A percentile compares a stretch with the other conserved stretches of the same genome.
phyloP scores from a whole-genome alignment of 2,113 vertebrate genomes.

The Tympanuchus pallidicinctus region DNA sequence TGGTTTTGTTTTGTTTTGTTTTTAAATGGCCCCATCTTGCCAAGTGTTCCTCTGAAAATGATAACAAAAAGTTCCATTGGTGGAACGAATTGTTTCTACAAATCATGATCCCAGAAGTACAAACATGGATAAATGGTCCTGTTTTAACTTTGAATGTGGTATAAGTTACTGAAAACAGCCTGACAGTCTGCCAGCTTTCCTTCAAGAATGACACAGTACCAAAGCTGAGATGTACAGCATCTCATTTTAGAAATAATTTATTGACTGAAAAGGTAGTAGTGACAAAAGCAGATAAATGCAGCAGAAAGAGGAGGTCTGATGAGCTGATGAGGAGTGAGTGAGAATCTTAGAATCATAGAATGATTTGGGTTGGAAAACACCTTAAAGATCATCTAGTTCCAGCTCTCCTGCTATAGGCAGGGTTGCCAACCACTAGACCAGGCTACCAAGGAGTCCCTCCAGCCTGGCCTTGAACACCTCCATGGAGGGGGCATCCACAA shows the following conservation, averaged over 20 bases:
- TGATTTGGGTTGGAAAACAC: too few species aligned
- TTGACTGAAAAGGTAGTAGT: conserved; percentile 28
- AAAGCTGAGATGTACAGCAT: not conserved
- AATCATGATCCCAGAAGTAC: conserved; percentile 60
- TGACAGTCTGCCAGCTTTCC: conserved; percentile 67
- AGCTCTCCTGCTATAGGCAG: too few species aligned
- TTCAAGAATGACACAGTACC: conserved; percentile 66
- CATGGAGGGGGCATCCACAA: too few species aligned
- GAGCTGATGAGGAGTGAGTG: fast-evolving
- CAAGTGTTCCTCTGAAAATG: conserved; percentile 56
- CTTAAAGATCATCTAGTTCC: too few species aligned
- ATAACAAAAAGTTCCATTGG: conserved; percentile 68
- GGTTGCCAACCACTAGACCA: too few species aligned
- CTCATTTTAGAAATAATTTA: conserved; percentile 15
- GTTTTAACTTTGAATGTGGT: conserved; percentile 57
- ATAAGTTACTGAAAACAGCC: conserved; percentile 70
- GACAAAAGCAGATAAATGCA: not conserved
- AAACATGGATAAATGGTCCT: conserved; percentile 73
- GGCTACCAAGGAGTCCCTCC: too few species aligned
- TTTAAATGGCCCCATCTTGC: not conserved
- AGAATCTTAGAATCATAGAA: too few species aligned
- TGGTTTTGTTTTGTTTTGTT: not conserved
- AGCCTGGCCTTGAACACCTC: too few species aligned
- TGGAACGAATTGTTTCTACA: conserved; percentile 68
- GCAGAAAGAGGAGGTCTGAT: not conserved